Conservation (phyloP, 2,113 vertebrate genomes). For the Ptychochromis oligacanthus region DNA sequence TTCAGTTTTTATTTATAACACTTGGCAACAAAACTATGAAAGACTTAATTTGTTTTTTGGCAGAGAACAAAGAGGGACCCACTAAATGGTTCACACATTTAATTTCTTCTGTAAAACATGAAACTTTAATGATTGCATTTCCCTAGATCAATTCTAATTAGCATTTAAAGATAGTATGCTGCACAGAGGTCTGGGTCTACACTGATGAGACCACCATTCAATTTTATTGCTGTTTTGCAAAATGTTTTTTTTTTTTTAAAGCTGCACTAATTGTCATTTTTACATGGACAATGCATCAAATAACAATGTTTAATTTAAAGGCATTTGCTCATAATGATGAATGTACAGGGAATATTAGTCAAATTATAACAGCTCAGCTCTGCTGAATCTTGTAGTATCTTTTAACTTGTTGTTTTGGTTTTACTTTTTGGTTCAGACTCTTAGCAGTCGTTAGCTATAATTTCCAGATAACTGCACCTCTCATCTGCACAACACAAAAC, state of each 20-base stretch:
- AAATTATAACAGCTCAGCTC: neutral
- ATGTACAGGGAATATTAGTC: neutral
- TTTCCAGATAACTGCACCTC: neutral
- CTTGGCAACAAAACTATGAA: conserved; percentile 23
- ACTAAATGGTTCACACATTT: neutral
- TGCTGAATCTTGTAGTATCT: neutral
- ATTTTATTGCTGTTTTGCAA: neutral
- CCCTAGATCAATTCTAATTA: neutral
- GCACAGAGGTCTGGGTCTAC: neutral
- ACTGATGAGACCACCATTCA: neutral
- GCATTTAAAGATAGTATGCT: neutral
- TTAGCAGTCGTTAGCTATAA: neutral
- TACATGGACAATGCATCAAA: neutral
- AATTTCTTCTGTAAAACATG: neutral
- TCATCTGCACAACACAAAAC: neutral
- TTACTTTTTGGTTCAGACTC: neutral
- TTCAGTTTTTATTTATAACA: conserved; percentile 7
- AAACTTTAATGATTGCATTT: neutral
- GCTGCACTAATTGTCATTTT: neutral
- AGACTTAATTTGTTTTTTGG: conserved; percentile 6
- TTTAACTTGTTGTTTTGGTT: neutral
- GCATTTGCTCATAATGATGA: no score
- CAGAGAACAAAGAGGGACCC: neutral
- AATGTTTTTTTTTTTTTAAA: neutral
- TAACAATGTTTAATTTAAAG: neutral